A percentile compares a stretch with the other conserved stretches of the same genome.
Evolutionary conservation across 35 echinoderm and acorn worm species (phyloP).

Genomic region (Patiria miniata): DNA sequence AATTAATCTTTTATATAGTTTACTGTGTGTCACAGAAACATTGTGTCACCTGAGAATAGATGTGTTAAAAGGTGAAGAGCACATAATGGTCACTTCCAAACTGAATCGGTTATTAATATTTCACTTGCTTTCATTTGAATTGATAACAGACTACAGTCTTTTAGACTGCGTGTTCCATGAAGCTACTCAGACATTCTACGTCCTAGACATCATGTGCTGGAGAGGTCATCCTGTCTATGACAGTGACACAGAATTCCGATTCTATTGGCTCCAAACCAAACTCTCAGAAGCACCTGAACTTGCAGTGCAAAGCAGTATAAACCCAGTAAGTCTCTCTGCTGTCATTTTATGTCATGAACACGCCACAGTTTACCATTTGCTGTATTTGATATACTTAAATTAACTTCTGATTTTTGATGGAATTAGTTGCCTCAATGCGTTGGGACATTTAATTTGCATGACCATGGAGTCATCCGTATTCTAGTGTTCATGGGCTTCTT

Average conservation of each 20-base stretch:
- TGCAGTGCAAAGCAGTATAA: conserved; percentile 37
- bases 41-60: no score
- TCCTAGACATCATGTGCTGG: conserved; percentile 98
- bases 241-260: conserved; percentile 93
- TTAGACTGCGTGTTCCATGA: conserved; percentile 85
- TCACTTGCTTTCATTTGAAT: neutral
- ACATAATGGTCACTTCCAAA: no score
- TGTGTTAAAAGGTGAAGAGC: no score
- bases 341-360: neutral
- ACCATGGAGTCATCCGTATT: no score
- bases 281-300: conserved; percentile 62
- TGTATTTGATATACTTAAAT: no score
- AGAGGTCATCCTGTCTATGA: conserved; percentile 90
- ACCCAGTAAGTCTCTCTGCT: conserved; percentile 71
- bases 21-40: no score
- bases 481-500: no score
- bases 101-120: neutral
- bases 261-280: conserved; percentile 90
- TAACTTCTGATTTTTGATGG: no score
- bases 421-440: no score
- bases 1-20: no score
- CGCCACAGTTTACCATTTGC: neutral
- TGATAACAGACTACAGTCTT: conserved; percentile 44
- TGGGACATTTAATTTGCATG: no score
- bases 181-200: conserved; percentile 59